Evolutionary conservation across 2,113 vertebrate species (phyloP).

Genomic region (Neolamprologus brichardi): DNA sequence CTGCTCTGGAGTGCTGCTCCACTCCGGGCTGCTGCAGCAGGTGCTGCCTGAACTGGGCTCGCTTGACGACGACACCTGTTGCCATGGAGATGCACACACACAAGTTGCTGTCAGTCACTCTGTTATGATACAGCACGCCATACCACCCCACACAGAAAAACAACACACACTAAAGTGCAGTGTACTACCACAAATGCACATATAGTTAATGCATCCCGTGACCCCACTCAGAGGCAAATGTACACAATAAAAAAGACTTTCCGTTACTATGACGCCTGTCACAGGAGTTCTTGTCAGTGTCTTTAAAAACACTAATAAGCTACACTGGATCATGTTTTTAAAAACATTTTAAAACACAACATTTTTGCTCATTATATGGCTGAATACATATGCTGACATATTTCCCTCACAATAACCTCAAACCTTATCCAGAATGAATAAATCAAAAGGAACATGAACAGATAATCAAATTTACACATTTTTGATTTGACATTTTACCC

Average conservation of each 20-base stretch:
- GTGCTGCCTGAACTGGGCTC: constrained; percentile 85
- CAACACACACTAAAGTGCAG: neutral
- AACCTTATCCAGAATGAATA: neutral
- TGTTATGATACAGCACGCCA: constrained; percentile 30
- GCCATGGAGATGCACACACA: constrained; percentile 50
- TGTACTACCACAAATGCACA: neutral
- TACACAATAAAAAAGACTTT: neutral
- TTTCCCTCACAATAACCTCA: neutral
- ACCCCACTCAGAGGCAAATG: neutral
- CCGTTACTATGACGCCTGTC: neutral
- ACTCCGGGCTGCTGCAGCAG: constrained; percentile 92
- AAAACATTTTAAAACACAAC: neutral
- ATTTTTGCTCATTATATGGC: neutral
- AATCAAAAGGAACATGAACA: neutral
- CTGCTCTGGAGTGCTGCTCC: constrained; percentile 87
- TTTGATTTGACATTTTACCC: neutral
- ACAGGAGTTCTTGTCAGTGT: neutral
- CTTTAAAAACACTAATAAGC: neutral
- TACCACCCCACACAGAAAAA: constrained; percentile 1
- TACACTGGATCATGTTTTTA: neutral
- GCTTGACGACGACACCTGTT: constrained; percentile 79
- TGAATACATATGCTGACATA: neutral
- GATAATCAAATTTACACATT: neutral
- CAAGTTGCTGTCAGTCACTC: constrained; percentile 66
- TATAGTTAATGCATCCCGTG: neutral